Percentiles rank a stretch among this genome's conserved stretches.
Conservation (phyloP, 2,797 vertebrate genomes). For the Pipistrellus nathusii region DNA sequence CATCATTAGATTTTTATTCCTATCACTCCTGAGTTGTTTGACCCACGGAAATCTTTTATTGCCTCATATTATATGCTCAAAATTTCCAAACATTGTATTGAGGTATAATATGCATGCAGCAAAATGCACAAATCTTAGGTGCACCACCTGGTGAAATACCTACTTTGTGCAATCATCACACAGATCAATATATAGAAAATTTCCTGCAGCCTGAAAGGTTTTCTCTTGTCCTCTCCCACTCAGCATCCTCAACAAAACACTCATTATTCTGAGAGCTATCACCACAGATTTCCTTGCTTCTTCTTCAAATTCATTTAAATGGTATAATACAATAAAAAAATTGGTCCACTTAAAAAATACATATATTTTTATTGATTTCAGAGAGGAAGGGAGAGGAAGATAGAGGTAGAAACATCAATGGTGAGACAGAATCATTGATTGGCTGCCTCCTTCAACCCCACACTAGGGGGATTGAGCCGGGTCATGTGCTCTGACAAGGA, state of each 20-base stretch:
- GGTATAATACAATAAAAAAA: neutral
- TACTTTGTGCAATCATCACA: neutral
- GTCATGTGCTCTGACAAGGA: too few relatives aligned
- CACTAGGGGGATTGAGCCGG: too few relatives aligned
- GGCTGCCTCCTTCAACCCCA: too few relatives aligned
- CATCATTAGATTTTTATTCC: conserved; percentile 74
- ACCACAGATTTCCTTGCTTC: neutral
- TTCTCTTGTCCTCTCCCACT: neutral
- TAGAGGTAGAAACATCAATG: too few relatives aligned
- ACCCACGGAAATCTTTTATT: conserved; percentile 33
- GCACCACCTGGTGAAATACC: neutral
- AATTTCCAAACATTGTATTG: neutral
- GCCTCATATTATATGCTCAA: conserved; percentile 37
- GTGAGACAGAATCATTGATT: too few relatives aligned
- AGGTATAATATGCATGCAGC: neutral
- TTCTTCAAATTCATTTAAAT: neutral
- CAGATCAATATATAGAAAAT: neutral
- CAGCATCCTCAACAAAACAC: neutral
- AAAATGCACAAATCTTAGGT: neutral
- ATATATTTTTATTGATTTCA: too few relatives aligned
- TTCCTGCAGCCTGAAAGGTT: neutral
- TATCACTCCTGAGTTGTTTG: conserved; percentile 65
- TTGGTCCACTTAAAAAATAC: too few relatives aligned
- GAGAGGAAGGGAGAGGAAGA: too few relatives aligned
- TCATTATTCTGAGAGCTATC: neutral